Evolutionary conservation across 2,888 invertebrate genomes (phyloP).

Genomic region (Nebria salina): DNA sequence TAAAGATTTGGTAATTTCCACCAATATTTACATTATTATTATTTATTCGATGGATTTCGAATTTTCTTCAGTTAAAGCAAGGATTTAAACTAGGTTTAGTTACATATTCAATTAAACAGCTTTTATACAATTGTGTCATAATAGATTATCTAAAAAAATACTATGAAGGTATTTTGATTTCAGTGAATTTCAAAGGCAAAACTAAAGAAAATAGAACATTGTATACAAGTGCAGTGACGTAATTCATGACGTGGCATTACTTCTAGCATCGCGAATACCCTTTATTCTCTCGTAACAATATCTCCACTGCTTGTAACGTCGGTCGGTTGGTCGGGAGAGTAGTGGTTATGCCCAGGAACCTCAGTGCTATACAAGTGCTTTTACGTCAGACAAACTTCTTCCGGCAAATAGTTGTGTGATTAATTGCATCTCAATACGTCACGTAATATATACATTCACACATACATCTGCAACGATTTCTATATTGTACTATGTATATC

Average conservation of each 20-base stretch:
- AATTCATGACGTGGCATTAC: not conserved
- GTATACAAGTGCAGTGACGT: not conserved
- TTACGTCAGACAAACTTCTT: slow-evolving; percentile 27
- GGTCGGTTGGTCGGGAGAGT: not conserved
- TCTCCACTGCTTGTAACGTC: not conserved
- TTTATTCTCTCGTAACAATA: not conserved
- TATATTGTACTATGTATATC: not conserved
- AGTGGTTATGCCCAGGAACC: slow-evolving; percentile 1
- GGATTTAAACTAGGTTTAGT: too few species aligned
- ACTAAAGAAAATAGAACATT: not conserved
- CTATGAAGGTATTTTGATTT: too few species aligned
- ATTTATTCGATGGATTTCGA: too few species aligned
- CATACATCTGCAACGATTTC: too few species aligned
- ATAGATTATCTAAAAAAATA: too few species aligned
- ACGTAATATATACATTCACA: not conserved
- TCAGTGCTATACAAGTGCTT: slow-evolving; percentile 15
- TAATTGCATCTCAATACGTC: slow-evolving; percentile 32
- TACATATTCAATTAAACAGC: too few species aligned
- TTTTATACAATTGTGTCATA: too few species aligned
- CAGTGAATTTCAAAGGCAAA: too few species aligned
- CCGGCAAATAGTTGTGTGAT: slow-evolving; percentile 27
- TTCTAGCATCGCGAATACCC: not conserved
- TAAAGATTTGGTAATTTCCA: too few species aligned
- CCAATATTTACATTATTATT: too few species aligned
- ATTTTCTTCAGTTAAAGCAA: too few species aligned